Base-by-base conservation (phyloP, 1,140 invertebrate genomes). In the Aporrectodea caliginosa region DNA sequence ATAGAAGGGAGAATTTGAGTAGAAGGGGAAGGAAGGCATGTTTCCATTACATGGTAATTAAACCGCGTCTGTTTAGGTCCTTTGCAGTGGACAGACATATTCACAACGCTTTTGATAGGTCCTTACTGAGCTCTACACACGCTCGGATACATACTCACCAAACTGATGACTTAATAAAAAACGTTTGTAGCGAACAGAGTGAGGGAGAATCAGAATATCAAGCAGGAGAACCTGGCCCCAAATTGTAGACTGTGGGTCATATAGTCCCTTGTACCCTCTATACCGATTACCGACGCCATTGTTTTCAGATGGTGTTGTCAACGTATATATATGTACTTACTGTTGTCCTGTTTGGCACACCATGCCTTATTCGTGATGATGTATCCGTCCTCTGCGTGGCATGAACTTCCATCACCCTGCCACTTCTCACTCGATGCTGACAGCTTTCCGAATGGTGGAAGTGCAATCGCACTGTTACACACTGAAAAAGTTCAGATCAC, bases 301-400 rank as follows among this genome's bases (percentile, higher is more conserved):
- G 43, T 22, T 58, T 22, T 58, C 6, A 12, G 6, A 22, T 58
- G 43, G 22, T 12, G 22, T 58, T n/a, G n/a, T n/a, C n/a, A n/a
- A 58, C 22, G 43, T 58, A 58, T 12, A 58, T 12, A 58, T 58
- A 58, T 35, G 30, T 29, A 82, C 85, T 87, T 84, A 91, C 90
- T 86, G 82, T 90, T 89, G 75, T 89, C 88, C 78, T 89, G 88
- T 79, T 88, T 88, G 6, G 91, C 87, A 83, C 91, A 91, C 91
- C 91, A 91, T 2, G 87, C 90, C 76, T 90, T 89, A 72, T 89
- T 88, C 73, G 89, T 90, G 71, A 90, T 84, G 73, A 91, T 88
- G 77, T 90, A 88, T 33, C 89, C 90, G 83, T 91, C 90, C 81
- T 90, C 89, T 0, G 91, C 89, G 76, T 89, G 88, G 82, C 91